phyloP scores from a whole-genome alignment of 2,888 invertebrate species.

The Tachystola acroxantha region DNA sequence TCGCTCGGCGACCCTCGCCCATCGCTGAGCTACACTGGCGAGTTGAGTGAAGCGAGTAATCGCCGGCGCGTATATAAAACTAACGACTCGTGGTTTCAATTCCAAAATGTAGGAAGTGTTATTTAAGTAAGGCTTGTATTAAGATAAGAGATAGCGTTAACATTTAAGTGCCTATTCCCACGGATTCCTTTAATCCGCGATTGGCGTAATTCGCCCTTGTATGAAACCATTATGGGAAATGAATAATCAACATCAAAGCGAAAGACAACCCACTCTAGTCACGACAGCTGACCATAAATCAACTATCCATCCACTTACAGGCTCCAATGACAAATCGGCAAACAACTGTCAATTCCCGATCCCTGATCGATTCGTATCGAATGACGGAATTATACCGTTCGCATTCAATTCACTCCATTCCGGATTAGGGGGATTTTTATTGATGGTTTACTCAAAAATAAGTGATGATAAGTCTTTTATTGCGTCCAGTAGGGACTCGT shows the following conservation, averaged over 20 bases:
- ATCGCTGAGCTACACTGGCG: too few relatives aligned
- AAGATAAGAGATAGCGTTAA: too few relatives aligned
- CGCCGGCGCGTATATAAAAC: too few relatives aligned
- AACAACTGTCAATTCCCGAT: constrained; percentile 27
- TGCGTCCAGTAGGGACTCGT: constrained; percentile 7
- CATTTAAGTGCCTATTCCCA: too few relatives aligned
- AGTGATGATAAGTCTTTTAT: constrained; percentile 29
- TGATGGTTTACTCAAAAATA: constrained; percentile 39
- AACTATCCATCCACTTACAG: constrained; percentile 20
- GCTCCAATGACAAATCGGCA: constrained; percentile 16
- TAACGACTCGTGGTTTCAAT: too few relatives aligned
- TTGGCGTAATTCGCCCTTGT: too few relatives aligned
- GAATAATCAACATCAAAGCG: neutral
- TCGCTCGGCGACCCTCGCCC: too few relatives aligned
- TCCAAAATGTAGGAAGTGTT: too few relatives aligned
- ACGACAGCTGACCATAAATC: constrained; percentile 18
- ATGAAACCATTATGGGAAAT: too few relatives aligned
- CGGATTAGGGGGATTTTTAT: constrained; percentile 23
- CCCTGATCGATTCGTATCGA: constrained; percentile 29
- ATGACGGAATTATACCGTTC: constrained; percentile 29
- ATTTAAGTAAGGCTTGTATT: too few relatives aligned
- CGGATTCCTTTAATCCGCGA: too few relatives aligned
- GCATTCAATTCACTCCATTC: constrained; percentile 28
- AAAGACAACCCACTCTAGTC: neutral
- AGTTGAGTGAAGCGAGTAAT: too few relatives aligned